phyloP scores from a whole-genome alignment of 2,113 vertebrate genomes.

The Peromyscus polionotus region DNA sequence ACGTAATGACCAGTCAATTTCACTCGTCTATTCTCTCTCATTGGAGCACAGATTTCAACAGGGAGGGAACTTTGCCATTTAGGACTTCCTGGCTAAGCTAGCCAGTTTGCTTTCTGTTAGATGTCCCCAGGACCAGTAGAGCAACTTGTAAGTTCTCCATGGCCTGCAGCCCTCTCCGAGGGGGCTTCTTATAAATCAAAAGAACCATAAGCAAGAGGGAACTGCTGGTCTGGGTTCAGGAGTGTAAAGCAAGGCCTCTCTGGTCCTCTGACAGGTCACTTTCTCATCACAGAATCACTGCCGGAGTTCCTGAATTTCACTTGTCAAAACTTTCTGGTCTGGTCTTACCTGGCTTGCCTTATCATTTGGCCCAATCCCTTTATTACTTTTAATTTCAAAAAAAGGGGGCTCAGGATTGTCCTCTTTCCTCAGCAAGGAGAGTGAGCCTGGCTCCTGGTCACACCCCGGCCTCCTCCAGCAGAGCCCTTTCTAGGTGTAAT shows the following conservation, averaged over 20 bases:
- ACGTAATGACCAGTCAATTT: background rate
- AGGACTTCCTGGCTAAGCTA: background rate
- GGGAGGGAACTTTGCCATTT: background rate
- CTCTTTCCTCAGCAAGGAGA: background rate
- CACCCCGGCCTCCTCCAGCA: background rate
- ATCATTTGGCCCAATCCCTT: background rate
- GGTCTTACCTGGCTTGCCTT: background rate
- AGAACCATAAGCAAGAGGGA: background rate
- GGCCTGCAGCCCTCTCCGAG: too few species aligned
- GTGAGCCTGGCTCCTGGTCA: background rate
- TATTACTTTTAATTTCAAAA: background rate
- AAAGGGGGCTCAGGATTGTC: background rate
- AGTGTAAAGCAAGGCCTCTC: background rate
- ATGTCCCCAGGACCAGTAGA: background rate
- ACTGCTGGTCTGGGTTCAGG: background rate
- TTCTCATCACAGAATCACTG: background rate
- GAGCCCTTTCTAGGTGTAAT: background rate
- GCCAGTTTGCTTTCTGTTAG: background rate
- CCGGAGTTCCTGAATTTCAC: background rate
- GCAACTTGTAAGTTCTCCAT: background rate
- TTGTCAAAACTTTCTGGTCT: background rate
- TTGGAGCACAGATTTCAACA: background rate
- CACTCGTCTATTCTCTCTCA: background rate
- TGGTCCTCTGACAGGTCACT: background rate
- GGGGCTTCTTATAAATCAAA: background rate